Evolutionary conservation across 2,113 vertebrate species (phyloP).

Genomic region (Bostrychus sinensis): DNA sequence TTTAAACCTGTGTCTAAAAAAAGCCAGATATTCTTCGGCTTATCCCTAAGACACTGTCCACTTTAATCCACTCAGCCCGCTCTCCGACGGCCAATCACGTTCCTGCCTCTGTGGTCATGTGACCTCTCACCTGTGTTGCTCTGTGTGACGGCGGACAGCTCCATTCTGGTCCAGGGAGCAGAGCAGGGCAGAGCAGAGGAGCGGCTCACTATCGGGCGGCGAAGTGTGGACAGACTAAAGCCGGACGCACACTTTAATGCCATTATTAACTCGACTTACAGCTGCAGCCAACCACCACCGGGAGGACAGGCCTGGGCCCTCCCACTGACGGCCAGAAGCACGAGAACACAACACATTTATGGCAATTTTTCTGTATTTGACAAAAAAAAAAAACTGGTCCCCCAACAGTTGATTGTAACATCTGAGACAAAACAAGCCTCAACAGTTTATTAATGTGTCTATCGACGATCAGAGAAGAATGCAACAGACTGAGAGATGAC

Average conservation of each 20-base stretch:
- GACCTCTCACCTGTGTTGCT: conserved; percentile 75
- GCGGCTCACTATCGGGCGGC: conserved; percentile 46
- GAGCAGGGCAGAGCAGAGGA: conserved; percentile 37
- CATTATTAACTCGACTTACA: conserved; percentile 75
- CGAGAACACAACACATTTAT: too few species aligned
- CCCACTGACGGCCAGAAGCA: too few species aligned
- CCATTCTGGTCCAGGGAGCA: conserved; percentile 63
- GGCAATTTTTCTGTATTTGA: too few species aligned
- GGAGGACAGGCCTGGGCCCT: conserved; percentile 48
- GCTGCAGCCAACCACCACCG: conserved; percentile 76
- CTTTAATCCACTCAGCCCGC: conserved; percentile 50
- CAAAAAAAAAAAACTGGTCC: too few species aligned
- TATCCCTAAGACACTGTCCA: conserved; percentile 53
- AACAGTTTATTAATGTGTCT: too few species aligned
- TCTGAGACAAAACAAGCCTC: too few species aligned
- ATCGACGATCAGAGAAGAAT: too few species aligned
- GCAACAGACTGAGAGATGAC: too few species aligned
- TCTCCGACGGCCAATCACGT: conserved; percentile 30
- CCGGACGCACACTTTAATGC: conserved; percentile 70
- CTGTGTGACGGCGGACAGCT: conserved; percentile 74
- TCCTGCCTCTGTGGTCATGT: conserved; percentile 47
- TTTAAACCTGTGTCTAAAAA: conserved; percentile 46
- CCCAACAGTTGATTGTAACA: too few species aligned
- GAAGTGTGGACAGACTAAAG: conserved; percentile 63
- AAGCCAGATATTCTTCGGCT: conserved; percentile 67